A percentile compares a stretch with the other conserved stretches of the same genome.
These are phyloP conservation scores for Eupithecia abbreviata DNA, from an alignment of 2,888 invertebrate species.

Conservation along the genomic window DNA sequence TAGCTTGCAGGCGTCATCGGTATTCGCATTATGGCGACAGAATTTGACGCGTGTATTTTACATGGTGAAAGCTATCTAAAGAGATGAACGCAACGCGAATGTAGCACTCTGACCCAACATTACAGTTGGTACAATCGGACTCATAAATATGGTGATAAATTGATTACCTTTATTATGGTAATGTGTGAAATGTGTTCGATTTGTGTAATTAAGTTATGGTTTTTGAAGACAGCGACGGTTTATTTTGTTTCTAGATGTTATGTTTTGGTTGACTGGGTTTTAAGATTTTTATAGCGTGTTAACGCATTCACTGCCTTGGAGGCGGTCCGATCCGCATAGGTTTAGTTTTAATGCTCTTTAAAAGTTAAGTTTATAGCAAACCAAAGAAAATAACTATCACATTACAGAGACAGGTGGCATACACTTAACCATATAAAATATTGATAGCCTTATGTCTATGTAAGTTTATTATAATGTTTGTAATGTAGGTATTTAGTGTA, in stretches of 20 bases:
- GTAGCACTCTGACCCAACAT: slow-evolving; percentile 55
- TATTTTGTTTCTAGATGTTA: neutral
- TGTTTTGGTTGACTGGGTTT: neutral
- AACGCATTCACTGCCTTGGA: too few relatives aligned
- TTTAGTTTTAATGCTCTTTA: too few relatives aligned
- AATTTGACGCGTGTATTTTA: slow-evolving; percentile 43
- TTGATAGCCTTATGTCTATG: too few relatives aligned
- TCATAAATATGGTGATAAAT: slow-evolving; percentile 36
- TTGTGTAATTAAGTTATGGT: neutral
- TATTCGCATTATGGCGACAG: slow-evolving; percentile 37
- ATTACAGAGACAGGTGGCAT: too few relatives aligned
- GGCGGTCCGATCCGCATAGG: too few relatives aligned
- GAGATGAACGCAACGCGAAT: slow-evolving; percentile 55
- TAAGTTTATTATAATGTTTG: too few relatives aligned
- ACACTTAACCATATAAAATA: too few relatives aligned
- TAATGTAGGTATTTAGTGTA: too few relatives aligned
- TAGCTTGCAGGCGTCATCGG: neutral
- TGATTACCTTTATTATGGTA: slow-evolving; percentile 34
- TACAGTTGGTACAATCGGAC: slow-evolving; percentile 40
- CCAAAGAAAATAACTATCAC: too few relatives aligned
- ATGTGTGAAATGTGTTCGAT: slow-evolving; percentile 20
- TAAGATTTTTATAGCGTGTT: too few relatives aligned
- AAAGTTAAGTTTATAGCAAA: too few relatives aligned
- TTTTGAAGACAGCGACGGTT: neutral
- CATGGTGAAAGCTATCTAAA: slow-evolving; percentile 62